Evolutionary conservation across 2,113 vertebrate species (phyloP), one percentile per base, ranked within the genome.

Genomic region (Apeltes quadracus): DNA sequence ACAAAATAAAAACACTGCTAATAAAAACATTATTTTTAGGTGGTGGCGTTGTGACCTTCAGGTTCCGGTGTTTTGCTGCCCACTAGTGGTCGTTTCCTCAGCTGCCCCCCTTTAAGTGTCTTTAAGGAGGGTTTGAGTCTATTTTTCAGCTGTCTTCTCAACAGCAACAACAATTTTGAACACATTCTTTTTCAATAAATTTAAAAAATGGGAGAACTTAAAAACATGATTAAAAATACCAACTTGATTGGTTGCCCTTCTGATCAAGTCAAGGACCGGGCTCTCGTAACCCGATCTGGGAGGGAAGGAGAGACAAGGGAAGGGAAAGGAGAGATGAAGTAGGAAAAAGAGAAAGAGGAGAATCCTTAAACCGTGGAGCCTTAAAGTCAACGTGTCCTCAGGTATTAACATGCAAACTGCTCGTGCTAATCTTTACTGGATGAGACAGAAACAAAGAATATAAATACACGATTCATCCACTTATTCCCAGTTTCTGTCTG

Each of bases 251-350:
- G 82, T 89, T 86, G 79, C 81, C 82, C 83, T 62, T 92, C 86
- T 86, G 86, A 92, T 93, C 91, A 94, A 86, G 92, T 91, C 92
- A 92, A 88, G 87, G 89, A 90, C 80, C 91, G 91, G 87, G 88
- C 87, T 85, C 87, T 91, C 74, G 89, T 89, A 79, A 92, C 90
- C 90, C 89, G 91, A 91, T 93, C 93, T 94, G 90, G 89, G 81
- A 89, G 89, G 77, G 74, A 84, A 88, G 75, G 67, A 87, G 34
- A 87, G 82, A 79, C 61, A 32, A 68, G 64, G 61, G 57, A 41
- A 34, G 54, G 64, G 62, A 74, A 81, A 58, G 38, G 43, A 75
- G 54, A 64, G 57, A 59, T 11, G 43, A 64, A 67, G 72, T 39
- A 54, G 36, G 71, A 76, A 61, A 77, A 82, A 71, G 59, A 41